phyloP scores from a whole-genome alignment of 2,113 vertebrate species.

The Dipodomys stephensi region DNA sequence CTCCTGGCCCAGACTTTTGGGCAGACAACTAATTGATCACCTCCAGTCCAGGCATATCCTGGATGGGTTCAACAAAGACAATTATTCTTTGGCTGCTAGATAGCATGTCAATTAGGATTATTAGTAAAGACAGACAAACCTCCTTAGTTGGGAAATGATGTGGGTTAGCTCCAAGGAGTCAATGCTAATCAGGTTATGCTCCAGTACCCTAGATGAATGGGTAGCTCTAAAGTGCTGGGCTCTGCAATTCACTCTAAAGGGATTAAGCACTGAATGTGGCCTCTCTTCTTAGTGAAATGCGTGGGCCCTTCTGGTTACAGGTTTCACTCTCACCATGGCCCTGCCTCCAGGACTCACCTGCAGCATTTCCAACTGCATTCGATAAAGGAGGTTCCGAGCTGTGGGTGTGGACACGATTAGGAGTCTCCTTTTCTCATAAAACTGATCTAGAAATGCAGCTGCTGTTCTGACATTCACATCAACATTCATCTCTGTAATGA shows the following conservation, averaged over 20 bases:
- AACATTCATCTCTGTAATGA: conserved; percentile 95
- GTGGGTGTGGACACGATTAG: conserved; percentile 97
- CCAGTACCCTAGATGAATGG: conserved; percentile 51
- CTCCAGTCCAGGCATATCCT: neutral
- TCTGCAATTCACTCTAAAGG: conserved; percentile 1
- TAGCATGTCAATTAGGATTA: conserved; percentile 39
- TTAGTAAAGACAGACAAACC: conserved; percentile 54
- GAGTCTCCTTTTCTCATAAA: conserved; percentile 97
- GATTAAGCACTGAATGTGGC: conserved; percentile 27
- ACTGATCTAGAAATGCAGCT: conserved; percentile 96
- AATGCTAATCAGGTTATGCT: conserved; percentile 55
- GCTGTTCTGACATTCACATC: conserved; percentile 95
- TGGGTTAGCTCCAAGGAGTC: conserved; percentile 47
- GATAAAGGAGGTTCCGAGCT: conserved; percentile 96
- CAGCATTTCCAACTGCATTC: conserved; percentile 95
- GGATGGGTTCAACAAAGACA: conserved; percentile 34
- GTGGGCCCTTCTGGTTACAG: neutral
- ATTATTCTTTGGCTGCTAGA: conserved; percentile 12
- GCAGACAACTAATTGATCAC: neutral
- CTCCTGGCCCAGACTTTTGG: neutral
- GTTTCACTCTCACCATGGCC: neutral
- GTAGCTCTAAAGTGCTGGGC: conserved; percentile 2
- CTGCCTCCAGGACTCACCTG: conserved; percentile 89
- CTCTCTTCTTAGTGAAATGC: conserved; percentile 32
- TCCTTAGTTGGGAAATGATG: conserved; percentile 31